phyloP scores from a whole-genome alignment of 2,797 vertebrate species.

The Syndactyla subalaris region DNA sequence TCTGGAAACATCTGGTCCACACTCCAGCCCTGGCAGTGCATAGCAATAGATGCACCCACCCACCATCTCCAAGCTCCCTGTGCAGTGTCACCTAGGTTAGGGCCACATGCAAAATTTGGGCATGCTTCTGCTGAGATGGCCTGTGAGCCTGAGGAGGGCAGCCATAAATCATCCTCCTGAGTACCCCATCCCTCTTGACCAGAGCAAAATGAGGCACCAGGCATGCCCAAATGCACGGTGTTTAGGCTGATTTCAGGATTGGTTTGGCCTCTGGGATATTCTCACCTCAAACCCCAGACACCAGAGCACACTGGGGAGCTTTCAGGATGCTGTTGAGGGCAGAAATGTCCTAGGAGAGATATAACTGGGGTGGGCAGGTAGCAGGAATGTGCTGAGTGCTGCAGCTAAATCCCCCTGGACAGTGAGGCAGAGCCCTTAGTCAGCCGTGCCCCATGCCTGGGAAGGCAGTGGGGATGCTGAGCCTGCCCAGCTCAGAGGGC shows the following conservation, averaged over 20 bases:
- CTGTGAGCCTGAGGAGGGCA: background rate
- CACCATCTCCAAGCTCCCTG: background rate
- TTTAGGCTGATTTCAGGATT: background rate
- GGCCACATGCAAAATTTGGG: background rate
- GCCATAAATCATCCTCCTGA: accelerated
- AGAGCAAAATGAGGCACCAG: background rate
- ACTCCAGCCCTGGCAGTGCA: accelerated
- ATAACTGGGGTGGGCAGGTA: background rate
- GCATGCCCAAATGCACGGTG: accelerated
- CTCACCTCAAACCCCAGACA: background rate
- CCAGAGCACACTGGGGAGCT: background rate
- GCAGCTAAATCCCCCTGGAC: background rate
- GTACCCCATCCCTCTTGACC: background rate
- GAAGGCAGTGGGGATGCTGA: background rate
- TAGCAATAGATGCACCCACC: background rate
- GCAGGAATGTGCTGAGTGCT: background rate
- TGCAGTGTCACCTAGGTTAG: accelerated
- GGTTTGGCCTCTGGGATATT: background rate
- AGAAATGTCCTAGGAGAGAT: background rate
- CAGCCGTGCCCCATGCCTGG: background rate
- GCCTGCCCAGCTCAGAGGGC: background rate
- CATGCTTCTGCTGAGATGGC: accelerated
- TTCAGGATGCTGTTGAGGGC: background rate
- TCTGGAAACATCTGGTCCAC: background rate
- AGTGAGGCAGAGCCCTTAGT: background rate